Percentiles rank a stretch among this genome's conserved stretches.
Conservation (phyloP, 2,113 vertebrate genomes). For the Syngnathus typhle region DNA sequence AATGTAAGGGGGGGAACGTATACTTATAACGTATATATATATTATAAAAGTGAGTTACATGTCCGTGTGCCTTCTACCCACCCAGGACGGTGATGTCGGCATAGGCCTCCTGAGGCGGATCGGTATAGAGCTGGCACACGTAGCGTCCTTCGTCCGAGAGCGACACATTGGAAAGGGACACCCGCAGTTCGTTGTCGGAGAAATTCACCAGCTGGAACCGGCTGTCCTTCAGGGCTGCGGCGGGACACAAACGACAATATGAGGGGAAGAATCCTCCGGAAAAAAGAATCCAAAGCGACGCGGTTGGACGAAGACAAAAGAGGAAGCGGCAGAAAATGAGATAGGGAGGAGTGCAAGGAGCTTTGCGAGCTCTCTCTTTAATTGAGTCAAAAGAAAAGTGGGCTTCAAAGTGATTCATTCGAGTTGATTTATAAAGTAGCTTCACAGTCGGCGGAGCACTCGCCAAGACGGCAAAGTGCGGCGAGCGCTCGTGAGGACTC, state of each 20-base stretch:
- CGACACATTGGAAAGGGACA: conserved; percentile 97
- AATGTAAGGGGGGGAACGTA: background rate
- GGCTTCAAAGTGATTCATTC: conserved; percentile 61
- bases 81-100: conserved; percentile 94
- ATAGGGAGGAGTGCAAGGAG: conserved; percentile 9
- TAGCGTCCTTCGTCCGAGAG: conserved; percentile 93
- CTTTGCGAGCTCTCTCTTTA: conserved; percentile 57
- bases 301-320: conserved; percentile 26
- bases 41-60: background rate
- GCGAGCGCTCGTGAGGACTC: conserved; percentile 63
- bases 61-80: conserved; percentile 59
- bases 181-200: conserved; percentile 95
- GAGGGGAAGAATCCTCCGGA: conserved; percentile 18
- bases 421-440: conserved; percentile 66
- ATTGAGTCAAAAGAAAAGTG: conserved; percentile 69
- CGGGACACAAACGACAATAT: conserved; percentile 49
- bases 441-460: conserved; percentile 61
- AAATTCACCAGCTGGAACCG: conserved; percentile 99
- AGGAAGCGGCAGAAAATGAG: conserved; percentile 30
- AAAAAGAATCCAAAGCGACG: conserved; percentile 13
- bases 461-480: conserved; percentile 54
- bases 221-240: conserved; percentile 94
- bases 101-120: conserved; percentile 94
- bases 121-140: conserved; percentile 97
- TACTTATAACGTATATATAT: background rate